These are phyloP conservation scores for Nemotelus nigrinus DNA, from an alignment of 2,888 invertebrate genomes.

Conservation along the genomic window DNA sequence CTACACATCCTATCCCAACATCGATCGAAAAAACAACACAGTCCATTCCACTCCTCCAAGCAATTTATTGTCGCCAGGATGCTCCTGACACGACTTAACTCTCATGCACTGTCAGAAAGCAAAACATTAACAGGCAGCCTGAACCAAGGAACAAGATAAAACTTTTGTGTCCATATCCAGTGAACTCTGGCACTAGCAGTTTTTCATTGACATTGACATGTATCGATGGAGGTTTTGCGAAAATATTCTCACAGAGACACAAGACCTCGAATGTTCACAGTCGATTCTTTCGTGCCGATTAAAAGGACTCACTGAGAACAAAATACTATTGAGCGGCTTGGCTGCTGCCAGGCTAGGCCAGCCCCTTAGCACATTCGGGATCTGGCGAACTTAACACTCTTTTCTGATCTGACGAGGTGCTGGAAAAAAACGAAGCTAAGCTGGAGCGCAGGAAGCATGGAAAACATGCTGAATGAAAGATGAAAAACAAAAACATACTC, in stretches of 20 bases:
- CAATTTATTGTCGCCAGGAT: slow-evolving; percentile 4
- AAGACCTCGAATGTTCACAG: neutral
- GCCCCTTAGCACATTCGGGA: neutral
- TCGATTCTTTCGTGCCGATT: neutral
- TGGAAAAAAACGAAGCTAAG: too few relatives aligned
- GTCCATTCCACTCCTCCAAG: neutral
- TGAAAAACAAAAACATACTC: neutral
- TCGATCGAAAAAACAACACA: too few relatives aligned
- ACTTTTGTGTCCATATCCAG: neutral
- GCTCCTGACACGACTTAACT: slow-evolving; percentile 3
- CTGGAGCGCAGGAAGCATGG: slow-evolving; percentile 1
- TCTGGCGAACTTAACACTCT: neutral
- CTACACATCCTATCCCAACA: too few relatives aligned
- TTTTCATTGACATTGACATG: slow-evolving; percentile 14
- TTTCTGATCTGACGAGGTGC: neutral
- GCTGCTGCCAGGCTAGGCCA: neutral
- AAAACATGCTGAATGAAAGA: slow-evolving; percentile 1
- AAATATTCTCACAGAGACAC: neutral
- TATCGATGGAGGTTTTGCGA: slow-evolving; percentile 22
- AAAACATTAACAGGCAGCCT: slow-evolving; percentile 4
- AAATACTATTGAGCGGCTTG: neutral
- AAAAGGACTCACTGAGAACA: neutral
- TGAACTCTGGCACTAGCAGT: neutral
- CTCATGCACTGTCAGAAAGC: neutral
- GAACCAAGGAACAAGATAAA: neutral